phyloP scores from a whole-genome alignment of 2,113 vertebrate species.

The Odobenus rosmarus region DNA sequence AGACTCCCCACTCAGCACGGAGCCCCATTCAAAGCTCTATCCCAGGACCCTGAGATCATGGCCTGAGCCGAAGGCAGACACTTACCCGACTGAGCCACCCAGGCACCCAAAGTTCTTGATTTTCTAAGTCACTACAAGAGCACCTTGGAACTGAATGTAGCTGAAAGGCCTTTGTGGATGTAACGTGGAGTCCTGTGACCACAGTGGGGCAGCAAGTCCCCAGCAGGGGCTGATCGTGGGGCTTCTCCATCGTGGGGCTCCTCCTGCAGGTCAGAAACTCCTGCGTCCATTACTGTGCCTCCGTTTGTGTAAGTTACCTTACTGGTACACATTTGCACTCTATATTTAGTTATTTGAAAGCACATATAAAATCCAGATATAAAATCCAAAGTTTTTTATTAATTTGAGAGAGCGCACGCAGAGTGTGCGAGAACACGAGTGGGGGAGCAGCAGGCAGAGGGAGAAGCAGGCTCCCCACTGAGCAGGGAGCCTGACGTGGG shows the following conservation, averaged over 20 bases:
- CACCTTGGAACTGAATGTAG: background rate
- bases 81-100: no score
- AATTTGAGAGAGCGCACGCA: no score
- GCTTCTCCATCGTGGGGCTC: constrained; percentile 74
- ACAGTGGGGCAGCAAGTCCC: constrained; percentile 90
- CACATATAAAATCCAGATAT: background rate
- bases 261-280: constrained; percentile 90
- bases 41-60: background rate
- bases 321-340: background rate
- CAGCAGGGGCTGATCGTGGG: constrained; percentile 88
- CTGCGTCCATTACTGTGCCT: constrained; percentile 89
- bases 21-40: background rate
- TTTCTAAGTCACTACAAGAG: background rate
- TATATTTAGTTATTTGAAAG: background rate
- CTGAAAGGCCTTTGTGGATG: constrained; percentile 90
- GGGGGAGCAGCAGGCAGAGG: no score
- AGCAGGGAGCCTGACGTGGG: no score
- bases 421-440: no score
- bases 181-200: constrained; percentile 87
- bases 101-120: background rate
- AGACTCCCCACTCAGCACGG: no score
- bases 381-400: background rate
- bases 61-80: background rate
- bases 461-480: no score
- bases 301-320: constrained; percentile 87